Evolutionary conservation across 2,888 invertebrate genomes (phyloP).

Genomic region (Philhelius pedissequus): DNA sequence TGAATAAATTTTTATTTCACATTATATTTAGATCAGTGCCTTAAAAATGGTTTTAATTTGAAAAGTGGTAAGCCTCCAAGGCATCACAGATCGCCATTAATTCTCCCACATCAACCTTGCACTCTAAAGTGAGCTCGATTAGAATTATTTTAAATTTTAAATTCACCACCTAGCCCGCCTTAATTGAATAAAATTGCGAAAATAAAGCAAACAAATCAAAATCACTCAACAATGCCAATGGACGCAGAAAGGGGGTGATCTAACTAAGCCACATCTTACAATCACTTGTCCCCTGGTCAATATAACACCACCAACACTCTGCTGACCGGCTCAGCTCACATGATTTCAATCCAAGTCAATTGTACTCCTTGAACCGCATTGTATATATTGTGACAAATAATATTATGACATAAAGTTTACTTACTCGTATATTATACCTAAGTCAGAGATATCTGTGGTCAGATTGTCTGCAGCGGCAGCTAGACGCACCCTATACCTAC

Average conservation of each 20-base stretch:
- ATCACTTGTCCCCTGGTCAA: not conserved
- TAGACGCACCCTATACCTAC: not conserved
- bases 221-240: conserved; percentile 27
- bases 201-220: conserved; percentile 23
- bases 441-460: conserved; percentile 36
- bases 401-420: conserved; percentile 50
- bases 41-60: not conserved
- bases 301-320: not conserved
- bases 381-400: conserved; percentile 27
- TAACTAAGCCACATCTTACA: not conserved
- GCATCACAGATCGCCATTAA: not conserved
- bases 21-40: not conserved
- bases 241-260: too few species aligned
- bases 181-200: conserved; percentile 13
- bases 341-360: conserved; percentile 46
- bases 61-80: conserved; percentile 17
- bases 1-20: not conserved
- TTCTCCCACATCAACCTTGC: conserved; percentile 50
- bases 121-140: conserved; percentile 23
- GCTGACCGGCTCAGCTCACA: conserved; percentile 7
- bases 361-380: conserved; percentile 55
- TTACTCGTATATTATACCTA: not conserved
- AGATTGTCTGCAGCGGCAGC: conserved; percentile 32
- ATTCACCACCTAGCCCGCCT: not conserved
- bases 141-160: conserved; percentile 6